Evolutionary conservation across 2,888 invertebrate genomes (phyloP), one percentile per base, ranked within the genome.

Genomic region (Drosophila vallismaia): DNA sequence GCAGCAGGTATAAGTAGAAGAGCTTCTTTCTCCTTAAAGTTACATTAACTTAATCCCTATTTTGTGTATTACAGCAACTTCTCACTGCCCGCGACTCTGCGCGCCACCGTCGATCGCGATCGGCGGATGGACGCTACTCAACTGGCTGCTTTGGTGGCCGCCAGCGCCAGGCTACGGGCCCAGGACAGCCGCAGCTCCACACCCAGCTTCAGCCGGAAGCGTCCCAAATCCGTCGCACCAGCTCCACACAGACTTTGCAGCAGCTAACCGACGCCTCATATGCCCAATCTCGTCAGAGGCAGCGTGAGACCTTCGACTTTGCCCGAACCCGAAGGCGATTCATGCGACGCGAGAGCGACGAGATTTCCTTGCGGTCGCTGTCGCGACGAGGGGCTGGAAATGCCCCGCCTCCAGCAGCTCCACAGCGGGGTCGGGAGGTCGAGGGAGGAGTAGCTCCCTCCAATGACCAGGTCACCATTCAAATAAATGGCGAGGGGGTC

Each of bases 101-200:
- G 2, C 89, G 89, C 36, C 90, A 90, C 46, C 88, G 89, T 12
- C 89, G 91, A 31, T 89, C 90, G 0, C 89, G 72, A 3, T 89
- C 90, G 2, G 89, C 90, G 1, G 90, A 91, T 33, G 89, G 89
- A 9, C 89, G 90, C 40, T 91, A 89, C 48, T 87, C 89, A 50
- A 88, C 85, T 10, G 88, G 86, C 4, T 86, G 77, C 60, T 86
- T 87, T 36, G 76, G 79, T 38, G 75, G 79, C 0, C 81, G 83
- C 19, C 81, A 75, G 44, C 68, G 80, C 24, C 58, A 55, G 42
- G 56, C 44, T 6, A 60, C 49, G 19, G 48, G 28, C 4, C 57
- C 42, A 51, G 53, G 42, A 19, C 71, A 50, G 64, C 53, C 29
- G 8, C 79, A 58, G 31, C 57, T 52, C 19, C 72, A 71, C n/a